phyloP scores from a whole-genome alignment of 2,888 invertebrate species.

The Anthophora plumipes region DNA sequence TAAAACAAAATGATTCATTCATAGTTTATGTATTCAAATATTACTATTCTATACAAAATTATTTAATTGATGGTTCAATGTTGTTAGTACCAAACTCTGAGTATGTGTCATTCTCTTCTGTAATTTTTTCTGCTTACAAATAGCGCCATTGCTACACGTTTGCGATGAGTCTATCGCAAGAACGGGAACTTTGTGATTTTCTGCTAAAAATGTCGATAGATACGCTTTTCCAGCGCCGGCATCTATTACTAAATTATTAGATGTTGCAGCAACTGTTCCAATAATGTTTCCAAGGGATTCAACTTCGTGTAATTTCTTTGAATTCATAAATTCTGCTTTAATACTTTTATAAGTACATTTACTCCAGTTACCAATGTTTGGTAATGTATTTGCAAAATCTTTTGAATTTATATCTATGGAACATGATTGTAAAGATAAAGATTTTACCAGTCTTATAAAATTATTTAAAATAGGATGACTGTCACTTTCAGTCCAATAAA shows the following conservation, averaged over 20 bases:
- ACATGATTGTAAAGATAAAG: conserved; percentile 76
- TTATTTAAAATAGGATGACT: conserved; percentile 48
- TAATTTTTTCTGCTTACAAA: conserved; percentile 82
- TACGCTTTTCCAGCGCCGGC: conserved; percentile 96
- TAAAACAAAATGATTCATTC: conserved; percentile 60
- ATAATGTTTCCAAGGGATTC: conserved; percentile 74
- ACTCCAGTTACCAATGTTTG: neutral
- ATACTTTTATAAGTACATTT: conserved; percentile 49
- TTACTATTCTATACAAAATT: neutral
- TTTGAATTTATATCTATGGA: conserved; percentile 56
- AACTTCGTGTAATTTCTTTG: conserved; percentile 92
- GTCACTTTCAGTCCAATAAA: conserved; percentile 39
- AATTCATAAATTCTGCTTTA: conserved; percentile 89
- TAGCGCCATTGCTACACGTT: conserved; percentile 89
- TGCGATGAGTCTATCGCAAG: conserved; percentile 92
- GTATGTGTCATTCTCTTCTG: conserved; percentile 47
- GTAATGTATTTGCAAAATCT: conserved; percentile 83
- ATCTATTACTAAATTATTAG: conserved; percentile 86
- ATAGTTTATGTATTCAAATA: neutral
- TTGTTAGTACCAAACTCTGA: conserved; percentile 66
- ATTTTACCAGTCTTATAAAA: conserved; percentile 69
- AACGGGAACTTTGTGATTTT: conserved; percentile 90
- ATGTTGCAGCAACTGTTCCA: conserved; percentile 63
- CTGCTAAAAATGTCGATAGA: conserved; percentile 88
- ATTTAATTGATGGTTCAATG: conserved; percentile 11